phyloP scores from a whole-genome alignment of 2,888 invertebrate genomes.

The Synergus gifuensis region DNA sequence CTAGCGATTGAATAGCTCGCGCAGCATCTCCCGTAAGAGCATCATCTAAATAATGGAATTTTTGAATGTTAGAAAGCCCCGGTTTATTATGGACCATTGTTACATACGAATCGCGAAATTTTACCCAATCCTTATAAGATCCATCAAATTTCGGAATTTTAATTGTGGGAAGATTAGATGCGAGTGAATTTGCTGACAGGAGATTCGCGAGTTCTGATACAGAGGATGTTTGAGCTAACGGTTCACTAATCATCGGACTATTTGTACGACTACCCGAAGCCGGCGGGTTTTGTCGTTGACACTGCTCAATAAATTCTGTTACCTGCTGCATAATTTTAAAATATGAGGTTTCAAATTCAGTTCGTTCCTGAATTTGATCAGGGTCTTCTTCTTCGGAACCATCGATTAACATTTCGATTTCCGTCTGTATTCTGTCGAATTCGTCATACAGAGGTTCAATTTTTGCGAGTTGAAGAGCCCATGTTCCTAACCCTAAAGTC shows the following conservation, averaged over 20 bases:
- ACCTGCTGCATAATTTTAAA: not conserved
- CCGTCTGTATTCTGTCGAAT: not conserved
- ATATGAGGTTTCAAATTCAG: not conserved
- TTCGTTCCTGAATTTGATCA: not conserved
- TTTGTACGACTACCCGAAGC: not conserved
- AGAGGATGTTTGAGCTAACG: no score
- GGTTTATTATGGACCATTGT: no score
- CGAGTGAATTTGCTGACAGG: not conserved
- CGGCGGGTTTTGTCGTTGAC: no score
- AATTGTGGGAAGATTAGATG: not conserved
- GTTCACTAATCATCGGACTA: not conserved
- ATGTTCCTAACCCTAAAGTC: not conserved
- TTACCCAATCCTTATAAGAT: constrained; percentile 1
- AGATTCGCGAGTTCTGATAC: not conserved
- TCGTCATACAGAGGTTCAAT: not conserved
- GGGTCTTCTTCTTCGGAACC: not conserved
- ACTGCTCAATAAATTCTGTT: no score
- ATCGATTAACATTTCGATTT: not conserved
- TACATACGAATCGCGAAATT: constrained; percentile 13
- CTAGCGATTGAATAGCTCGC: constrained; percentile 8
- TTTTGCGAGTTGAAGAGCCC: not conserved
- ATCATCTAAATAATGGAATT: no score
- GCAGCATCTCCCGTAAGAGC: constrained; percentile 38
- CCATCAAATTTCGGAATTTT: constrained; percentile 3
- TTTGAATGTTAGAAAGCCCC: no score